Base-by-base conservation (phyloP, 2,888 invertebrate species). In the Pristionchus arcanus region DNA sequence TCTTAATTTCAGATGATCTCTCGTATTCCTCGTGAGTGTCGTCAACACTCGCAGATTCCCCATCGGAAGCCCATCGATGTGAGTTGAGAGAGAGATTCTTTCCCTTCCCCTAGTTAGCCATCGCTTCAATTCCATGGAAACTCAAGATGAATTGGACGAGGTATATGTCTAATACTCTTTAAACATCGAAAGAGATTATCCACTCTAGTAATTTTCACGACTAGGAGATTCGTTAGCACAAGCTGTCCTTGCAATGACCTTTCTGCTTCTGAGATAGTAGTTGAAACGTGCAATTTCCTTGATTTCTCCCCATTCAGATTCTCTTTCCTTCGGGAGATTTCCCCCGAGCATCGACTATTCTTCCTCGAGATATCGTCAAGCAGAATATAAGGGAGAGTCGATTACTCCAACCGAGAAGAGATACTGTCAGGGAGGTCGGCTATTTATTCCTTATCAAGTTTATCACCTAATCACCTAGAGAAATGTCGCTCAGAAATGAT, bases 321-420 rank as follows among this genome's bases (percentile, higher is more conserved):
- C 87, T 87, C 31, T 87, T 87, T 34, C 87, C 87, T 21, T 31
- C 37, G 11, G 87, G 87, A 9, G 71, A 87, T 21, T 74, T 87
- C 21, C 87, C 87, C 21, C 68, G 74, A 19, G 11, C 34, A 11
- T 87, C 74, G 11, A 31, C 87, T 13, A 28, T 87, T 53, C 25
- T 59, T 74, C 53, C 49, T 49, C 87, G 92, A 37, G 91, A 92
- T 83, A 92, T 92, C 68, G 91, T 92, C 2, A 90, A 85, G 55
- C 92, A 92, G 86, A 92, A 92, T 85, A 91, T 91, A 28, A 85
- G 92, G 28, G 86, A 90, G 11, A 90, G 91, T 19, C 90, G 91
- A 89, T 91, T 91, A 25, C 89, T 90, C 42, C 90, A 90, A 68
- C 91, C 92, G 19, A 49, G 90, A 49, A 81, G 87, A 68, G 88